A percentile compares a stretch with the other conserved stretches of the same genome.
These are phyloP conservation scores for Drosophila kuntzei DNA, from an alignment of 2,888 invertebrate genomes.

Conservation along the genomic window DNA sequence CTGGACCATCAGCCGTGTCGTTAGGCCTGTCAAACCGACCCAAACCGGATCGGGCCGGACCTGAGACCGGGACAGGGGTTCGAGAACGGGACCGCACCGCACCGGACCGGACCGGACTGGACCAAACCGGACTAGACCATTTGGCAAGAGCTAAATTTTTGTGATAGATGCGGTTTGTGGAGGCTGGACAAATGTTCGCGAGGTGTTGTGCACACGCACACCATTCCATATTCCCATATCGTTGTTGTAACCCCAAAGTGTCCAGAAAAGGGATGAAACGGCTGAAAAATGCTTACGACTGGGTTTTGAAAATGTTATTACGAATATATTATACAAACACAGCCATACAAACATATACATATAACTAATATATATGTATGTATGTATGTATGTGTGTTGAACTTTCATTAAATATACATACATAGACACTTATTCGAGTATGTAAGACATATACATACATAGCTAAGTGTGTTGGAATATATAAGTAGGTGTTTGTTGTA, in stretches of 20 bases:
- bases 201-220: constrained; percentile 63
- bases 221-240: constrained; percentile 5
- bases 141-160: constrained; percentile 69
- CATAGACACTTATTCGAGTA: constrained; percentile 10
- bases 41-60: constrained; percentile 55
- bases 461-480: constrained; percentile 18
- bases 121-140: constrained; percentile 55
- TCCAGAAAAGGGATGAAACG: constrained; percentile 80
- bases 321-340: constrained; percentile 76
- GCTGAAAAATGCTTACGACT: constrained; percentile 79
- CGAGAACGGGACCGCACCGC: constrained; percentile 26
- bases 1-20: constrained; percentile 75
- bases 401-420: constrained; percentile 51
- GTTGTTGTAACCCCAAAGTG: constrained; percentile 69
- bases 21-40: constrained; percentile 71
- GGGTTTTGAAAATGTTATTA: constrained; percentile 77
- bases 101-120: constrained; percentile 37
- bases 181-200: constrained; percentile 72
- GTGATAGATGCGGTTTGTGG: constrained; percentile 80
- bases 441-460: constrained; percentile 13
- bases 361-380: constrained; percentile 12
- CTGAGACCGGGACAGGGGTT: constrained; percentile 16
- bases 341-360: constrained; percentile 21
- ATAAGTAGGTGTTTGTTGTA: constrained; percentile 44
- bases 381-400: constrained; percentile 6